Percentiles rank a stretch among this genome's conserved stretches.
Conservation (phyloP, 1,140 invertebrate species). For the Drosophila pectinifera region DNA sequence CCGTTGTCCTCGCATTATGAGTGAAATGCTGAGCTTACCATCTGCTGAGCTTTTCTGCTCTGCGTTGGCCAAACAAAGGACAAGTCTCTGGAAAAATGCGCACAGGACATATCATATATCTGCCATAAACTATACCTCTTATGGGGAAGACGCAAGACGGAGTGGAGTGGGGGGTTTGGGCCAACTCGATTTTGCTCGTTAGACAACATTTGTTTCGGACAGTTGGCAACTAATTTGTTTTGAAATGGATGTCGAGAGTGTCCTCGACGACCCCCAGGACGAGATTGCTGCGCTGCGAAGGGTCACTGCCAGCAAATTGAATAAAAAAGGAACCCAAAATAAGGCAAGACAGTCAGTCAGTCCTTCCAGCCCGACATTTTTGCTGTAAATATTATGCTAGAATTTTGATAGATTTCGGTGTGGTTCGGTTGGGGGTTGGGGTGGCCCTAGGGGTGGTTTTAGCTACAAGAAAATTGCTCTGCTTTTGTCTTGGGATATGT, state of each 20-base stretch:
- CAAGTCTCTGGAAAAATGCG: not conserved
- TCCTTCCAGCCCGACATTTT: not conserved
- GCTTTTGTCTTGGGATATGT: not conserved
- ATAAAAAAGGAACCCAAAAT: slow-evolving; percentile 32
- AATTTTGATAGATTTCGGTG: slow-evolving; percentile 34
- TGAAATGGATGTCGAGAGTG: slow-evolving; percentile 55
- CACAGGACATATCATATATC: slow-evolving; percentile 24
- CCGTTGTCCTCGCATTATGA: slow-evolving; percentile 36
- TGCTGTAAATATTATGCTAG: slow-evolving; percentile 36
- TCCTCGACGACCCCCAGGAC: slow-evolving; percentile 26
- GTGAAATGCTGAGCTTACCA: slow-evolving; percentile 61
- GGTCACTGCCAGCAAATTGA: slow-evolving; percentile 65
- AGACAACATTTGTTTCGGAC: slow-evolving; percentile 79
- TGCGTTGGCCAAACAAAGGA: slow-evolving; percentile 18
- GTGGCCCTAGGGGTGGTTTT: not conserved
- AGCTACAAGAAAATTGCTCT: not conserved
- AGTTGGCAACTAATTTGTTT: slow-evolving; percentile 82
- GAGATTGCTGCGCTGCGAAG: slow-evolving; percentile 11
- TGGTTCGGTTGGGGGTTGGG: not conserved
- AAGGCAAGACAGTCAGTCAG: slow-evolving; percentile 13
- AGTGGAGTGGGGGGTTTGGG: too few species aligned
- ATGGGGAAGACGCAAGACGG: too few species aligned
- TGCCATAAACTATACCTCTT: slow-evolving; percentile 13
- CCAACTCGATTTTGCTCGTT: slow-evolving; percentile 52
- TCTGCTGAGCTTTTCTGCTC: not conserved